Base-by-base conservation (phyloP, 2,113 vertebrate species). In the Pollimyrus isidori region DNA sequence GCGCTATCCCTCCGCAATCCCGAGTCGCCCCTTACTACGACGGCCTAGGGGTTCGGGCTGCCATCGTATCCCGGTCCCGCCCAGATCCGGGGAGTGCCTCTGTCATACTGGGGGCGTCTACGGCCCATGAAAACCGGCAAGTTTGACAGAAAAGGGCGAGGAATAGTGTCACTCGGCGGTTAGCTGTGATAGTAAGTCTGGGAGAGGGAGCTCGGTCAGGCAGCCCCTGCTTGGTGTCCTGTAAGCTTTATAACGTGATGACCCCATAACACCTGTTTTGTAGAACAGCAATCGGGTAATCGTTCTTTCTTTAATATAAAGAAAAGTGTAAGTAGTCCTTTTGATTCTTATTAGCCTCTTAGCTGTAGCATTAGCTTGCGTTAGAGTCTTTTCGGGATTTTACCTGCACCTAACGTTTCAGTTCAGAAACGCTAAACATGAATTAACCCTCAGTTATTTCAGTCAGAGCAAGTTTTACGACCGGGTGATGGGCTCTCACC, bases 51-150 rank as follows among this genome's bases (percentile, higher is more conserved):
- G 65, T 91, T 56, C 56, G 30, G 50, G 87, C 90, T 89, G 42
- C 4, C 89, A 88, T 76, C 65, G 90, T 90, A 85, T 21, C 73
- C 50, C 69, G 19, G 86, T 89, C 91, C 39, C 91, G 91, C 93
- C 92, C 91, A 91, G 90, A 90, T 89, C 92, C 76, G 76, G 93
- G 94, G 94, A 91, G 92, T 90, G 92, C 91, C 93, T 89, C 92
- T 94, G 93, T 87, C 19, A 1, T 80, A 15, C 30, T n/a, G 87
- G 53, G 87, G 87, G 85, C 45, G 49, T 87, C 17, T 45, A 85
- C 82, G 87, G 21, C 53, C 45, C 48, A 30, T 30, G 49, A 48
- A 85, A 83, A 23, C 45, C 5, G 46, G 48, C 26, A 86, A 17
- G 42, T 52, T 52, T 86, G 49, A 86, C 48, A 86, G 30, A 86